These are phyloP conservation scores for Cichlasoma orientale DNA, from an alignment of 2,797 vertebrate species.

Conservation along the genomic window DNA sequence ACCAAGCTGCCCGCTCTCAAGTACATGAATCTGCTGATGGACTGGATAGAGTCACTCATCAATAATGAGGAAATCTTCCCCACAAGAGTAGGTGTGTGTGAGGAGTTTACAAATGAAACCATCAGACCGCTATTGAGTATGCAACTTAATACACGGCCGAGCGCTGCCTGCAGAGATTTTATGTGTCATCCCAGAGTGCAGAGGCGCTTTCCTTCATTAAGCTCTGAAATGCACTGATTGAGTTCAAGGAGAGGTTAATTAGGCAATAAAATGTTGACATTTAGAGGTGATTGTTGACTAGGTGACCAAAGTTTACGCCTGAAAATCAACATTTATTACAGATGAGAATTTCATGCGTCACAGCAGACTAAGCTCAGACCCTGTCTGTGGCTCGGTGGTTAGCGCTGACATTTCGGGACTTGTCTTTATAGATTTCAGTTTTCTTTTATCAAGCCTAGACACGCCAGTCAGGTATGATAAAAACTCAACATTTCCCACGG, in stretches of 20 bases:
- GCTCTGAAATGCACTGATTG: slow-evolving; percentile 8
- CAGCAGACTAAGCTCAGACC: not conserved
- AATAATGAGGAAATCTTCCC: slow-evolving; percentile 97
- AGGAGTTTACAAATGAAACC: slow-evolving; percentile 33
- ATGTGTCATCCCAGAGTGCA: not conserved
- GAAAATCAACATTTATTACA: slow-evolving; percentile 25
- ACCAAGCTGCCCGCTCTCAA: slow-evolving; percentile 93
- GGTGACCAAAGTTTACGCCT: not conserved
- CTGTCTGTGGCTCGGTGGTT: not conserved
- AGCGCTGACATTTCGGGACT: not conserved
- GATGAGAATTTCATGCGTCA: slow-evolving; percentile 5
- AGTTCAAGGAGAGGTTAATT: slow-evolving; percentile 72
- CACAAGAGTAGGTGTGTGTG: slow-evolving; percentile 85
- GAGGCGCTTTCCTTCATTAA: slow-evolving; percentile 35
- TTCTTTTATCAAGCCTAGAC: not conserved
- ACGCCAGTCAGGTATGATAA: not conserved
- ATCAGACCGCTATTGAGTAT: slow-evolving; percentile 11
- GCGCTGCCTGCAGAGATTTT: not conserved
- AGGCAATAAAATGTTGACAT: slow-evolving; percentile 61
- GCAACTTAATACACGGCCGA: slow-evolving; percentile 21
- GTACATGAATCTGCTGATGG: slow-evolving; percentile 98
- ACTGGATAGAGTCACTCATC: slow-evolving; percentile 98
- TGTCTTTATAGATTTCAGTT: not conserved
- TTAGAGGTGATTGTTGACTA: slow-evolving; percentile 34
- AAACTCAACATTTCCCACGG: not conserved